phyloP scores from a whole-genome alignment of 2,888 invertebrate species.

The Andrena flavipes region DNA sequence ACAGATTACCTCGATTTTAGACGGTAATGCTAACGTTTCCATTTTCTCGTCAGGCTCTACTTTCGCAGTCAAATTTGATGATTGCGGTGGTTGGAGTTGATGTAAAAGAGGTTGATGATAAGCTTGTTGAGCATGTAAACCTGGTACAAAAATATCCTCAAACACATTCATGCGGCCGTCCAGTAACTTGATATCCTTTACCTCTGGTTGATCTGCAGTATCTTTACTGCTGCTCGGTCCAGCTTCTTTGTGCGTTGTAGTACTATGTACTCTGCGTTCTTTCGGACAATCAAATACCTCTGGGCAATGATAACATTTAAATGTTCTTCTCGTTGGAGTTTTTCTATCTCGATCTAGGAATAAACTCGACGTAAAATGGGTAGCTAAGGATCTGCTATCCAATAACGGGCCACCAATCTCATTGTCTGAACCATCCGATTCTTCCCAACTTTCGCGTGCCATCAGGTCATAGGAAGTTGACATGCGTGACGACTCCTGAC shows the following conservation, averaged over 20 bases:
- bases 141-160: slow-evolving; percentile 82
- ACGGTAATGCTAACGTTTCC: slow-evolving; percentile 75
- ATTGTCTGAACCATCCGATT: slow-evolving; percentile 89
- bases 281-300: slow-evolving; percentile 87
- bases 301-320: slow-evolving; percentile 87
- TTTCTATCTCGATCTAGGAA: slow-evolving; percentile 83
- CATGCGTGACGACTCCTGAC: slow-evolving; percentile 86
- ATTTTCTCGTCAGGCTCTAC: slow-evolving; percentile 77
- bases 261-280: slow-evolving; percentile 88
- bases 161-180: slow-evolving; percentile 82
- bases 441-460: slow-evolving; percentile 89
- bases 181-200: slow-evolving; percentile 82
- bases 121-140: slow-evolving; percentile 77
- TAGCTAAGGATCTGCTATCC: slow-evolving; percentile 83
- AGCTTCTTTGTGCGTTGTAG: slow-evolving; percentile 86
- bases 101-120: slow-evolving; percentile 80
- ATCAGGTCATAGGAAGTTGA: slow-evolving; percentile 88
- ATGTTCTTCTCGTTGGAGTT: slow-evolving; percentile 84
- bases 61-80: slow-evolving; percentile 73
- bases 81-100: slow-evolving; percentile 81
- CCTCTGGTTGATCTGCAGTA: slow-evolving; percentile 74
- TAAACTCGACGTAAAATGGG: slow-evolving; percentile 83
- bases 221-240: slow-evolving; percentile 81
- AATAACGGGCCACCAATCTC: slow-evolving; percentile 82
- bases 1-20: slow-evolving; percentile 79